These are phyloP conservation scores for Spodoptera exigua DNA, from an alignment of 2,888 invertebrate species.

Conservation along the genomic window DNA sequence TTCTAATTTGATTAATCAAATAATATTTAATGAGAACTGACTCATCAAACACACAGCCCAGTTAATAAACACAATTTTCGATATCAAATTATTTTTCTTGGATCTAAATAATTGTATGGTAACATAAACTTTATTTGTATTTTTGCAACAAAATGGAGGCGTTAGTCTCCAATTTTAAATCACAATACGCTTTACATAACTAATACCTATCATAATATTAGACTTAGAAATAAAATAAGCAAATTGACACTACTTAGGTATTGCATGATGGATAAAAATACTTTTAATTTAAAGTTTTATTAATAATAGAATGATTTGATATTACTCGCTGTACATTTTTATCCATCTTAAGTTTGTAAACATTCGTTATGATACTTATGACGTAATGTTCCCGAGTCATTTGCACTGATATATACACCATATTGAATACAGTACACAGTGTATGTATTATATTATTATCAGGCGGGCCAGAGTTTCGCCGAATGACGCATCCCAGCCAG, in stretches of 20 bases:
- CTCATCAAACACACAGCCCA: not conserved
- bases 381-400: conserved; percentile 36
- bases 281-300: no score
- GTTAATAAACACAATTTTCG: conserved; percentile 2
- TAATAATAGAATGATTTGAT: no score
- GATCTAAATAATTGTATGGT: not conserved
- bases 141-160: not conserved
- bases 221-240: not conserved
- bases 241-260: conserved; percentile 7
- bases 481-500: conserved; percentile 78
- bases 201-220: not conserved
- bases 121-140: not conserved
- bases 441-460: conserved; percentile 39
- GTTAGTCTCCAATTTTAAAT: not conserved
- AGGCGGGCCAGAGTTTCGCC: conserved; percentile 39
- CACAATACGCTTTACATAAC: not conserved
- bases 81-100: not conserved
- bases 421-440: not conserved
- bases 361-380: conserved; percentile 13
- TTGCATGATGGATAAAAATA: no score
- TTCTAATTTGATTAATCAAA: conserved; percentile 17
- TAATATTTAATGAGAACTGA: conserved; percentile 2
- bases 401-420: conserved; percentile 28
- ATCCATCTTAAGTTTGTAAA: conserved; percentile 18
- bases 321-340: conserved; percentile 14